phyloP scores from a whole-genome alignment of 1,140 invertebrate genomes.

The Polypedilum vanderplanki region DNA sequence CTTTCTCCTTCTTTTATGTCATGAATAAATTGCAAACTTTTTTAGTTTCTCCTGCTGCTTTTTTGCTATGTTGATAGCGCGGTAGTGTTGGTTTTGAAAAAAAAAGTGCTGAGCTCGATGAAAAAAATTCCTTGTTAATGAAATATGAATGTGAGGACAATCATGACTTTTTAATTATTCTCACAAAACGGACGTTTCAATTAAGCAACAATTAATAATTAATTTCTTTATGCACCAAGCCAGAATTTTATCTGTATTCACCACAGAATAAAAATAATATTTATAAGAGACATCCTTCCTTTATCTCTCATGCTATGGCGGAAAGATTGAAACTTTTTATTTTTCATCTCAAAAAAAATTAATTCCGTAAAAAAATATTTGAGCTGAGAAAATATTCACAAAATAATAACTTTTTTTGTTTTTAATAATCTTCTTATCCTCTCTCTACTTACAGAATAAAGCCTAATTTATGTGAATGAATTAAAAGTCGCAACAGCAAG shows the following conservation, averaged over 20 bases:
- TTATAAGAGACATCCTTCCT: too few species aligned
- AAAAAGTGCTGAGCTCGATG: not conserved
- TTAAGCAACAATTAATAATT: constrained; percentile 14
- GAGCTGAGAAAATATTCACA: not conserved
- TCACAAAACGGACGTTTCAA: not conserved
- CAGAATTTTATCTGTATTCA: too few species aligned
- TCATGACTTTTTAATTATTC: not conserved
- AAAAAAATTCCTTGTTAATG: not conserved
- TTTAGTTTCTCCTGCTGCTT: not conserved
- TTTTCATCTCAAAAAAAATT: not conserved
- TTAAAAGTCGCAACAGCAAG: constrained; percentile 6
- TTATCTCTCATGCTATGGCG: not conserved
- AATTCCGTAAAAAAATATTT: not conserved
- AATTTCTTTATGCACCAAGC: not conserved
- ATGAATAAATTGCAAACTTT: not conserved
- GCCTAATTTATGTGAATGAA: constrained; percentile 21
- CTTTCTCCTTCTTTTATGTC: too few species aligned
- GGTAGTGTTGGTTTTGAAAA: not conserved
- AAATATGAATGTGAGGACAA: not conserved
- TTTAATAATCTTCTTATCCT: constrained; percentile 4
- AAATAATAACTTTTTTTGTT: not conserved
- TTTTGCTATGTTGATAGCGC: not conserved
- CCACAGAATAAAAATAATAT: too few species aligned
- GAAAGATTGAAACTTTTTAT: not conserved
- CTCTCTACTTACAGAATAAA: constrained; percentile 5